These are phyloP conservation scores for Spinus olivaceus DNA, from an alignment of 2,797 vertebrate species.

Conservation along the genomic window DNA sequence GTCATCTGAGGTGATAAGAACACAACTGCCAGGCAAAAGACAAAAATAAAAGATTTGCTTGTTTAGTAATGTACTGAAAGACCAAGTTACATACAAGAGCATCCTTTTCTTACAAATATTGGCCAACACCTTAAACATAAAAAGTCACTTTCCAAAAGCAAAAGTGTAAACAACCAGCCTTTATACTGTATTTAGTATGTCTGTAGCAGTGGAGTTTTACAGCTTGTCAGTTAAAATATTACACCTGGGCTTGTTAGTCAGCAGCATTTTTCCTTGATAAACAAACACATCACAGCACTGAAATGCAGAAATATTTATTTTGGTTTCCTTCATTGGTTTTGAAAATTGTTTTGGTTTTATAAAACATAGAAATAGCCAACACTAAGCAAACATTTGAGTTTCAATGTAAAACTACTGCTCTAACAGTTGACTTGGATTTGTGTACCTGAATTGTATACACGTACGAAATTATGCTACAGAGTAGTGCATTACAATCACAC, in stretches of 20 bases:
- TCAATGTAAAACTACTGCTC: constrained; percentile 72
- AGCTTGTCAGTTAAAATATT: not conserved
- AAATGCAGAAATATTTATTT: constrained; percentile 85
- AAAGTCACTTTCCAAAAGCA: not conserved
- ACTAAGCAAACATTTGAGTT: constrained; percentile 78
- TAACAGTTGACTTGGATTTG: constrained; percentile 63
- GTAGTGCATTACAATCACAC: constrained; percentile 77
- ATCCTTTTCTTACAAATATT: not conserved
- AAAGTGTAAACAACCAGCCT: not conserved
- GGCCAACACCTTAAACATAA: not conserved
- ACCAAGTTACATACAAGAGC: not conserved
- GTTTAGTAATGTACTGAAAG: not conserved
- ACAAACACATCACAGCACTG: constrained; percentile 27
- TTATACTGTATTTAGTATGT: not conserved
- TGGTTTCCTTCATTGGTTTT: constrained; percentile 83
- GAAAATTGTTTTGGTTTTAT: constrained; percentile 82
- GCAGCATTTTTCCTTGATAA: not conserved
- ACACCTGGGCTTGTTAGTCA: not conserved
- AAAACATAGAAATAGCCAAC: constrained; percentile 83
- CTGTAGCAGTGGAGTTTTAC: not conserved
- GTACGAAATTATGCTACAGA: constrained; percentile 73
- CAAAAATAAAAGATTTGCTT: not conserved
- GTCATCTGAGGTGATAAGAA: not conserved
- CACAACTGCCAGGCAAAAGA: not conserved
- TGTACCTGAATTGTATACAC: constrained; percentile 68